A percentile compares a stretch with the other conserved stretches of the same genome.
Conservation (phyloP, 1,140 invertebrate species). For the Papilio polyxenes region DNA sequence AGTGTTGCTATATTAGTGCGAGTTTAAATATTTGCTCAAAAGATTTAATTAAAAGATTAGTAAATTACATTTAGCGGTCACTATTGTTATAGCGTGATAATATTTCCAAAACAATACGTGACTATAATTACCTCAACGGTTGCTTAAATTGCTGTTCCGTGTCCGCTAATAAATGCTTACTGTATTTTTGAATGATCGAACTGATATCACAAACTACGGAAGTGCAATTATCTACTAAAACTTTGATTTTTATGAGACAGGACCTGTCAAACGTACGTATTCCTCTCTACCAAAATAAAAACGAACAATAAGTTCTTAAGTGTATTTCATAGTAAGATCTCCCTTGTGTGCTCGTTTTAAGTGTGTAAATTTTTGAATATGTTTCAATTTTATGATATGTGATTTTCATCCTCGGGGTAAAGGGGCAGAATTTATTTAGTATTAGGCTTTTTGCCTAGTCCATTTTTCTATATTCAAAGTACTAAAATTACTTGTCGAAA, state of each 20-base stretch:
- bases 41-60: conserved; percentile 14
- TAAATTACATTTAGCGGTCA: neutral
- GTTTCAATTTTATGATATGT: too few species aligned
- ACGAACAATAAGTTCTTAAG: neutral
- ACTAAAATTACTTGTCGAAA: neutral
- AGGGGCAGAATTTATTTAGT: neutral
- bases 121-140: conserved; percentile 9
- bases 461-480: neutral
- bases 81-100: conserved; percentile 1
- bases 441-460: neutral
- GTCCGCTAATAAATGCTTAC: conserved; percentile 23
- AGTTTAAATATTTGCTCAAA: neutral
- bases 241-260: neutral
- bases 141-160: conserved; percentile 13
- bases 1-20: neutral
- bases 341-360: neutral
- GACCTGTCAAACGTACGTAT: neutral
- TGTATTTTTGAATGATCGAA: conserved; percentile 21
- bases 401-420: neutral
- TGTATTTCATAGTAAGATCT: neutral
- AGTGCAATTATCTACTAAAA: conserved; percentile 28
- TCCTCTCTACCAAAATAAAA: neutral
- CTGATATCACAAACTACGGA: conserved; percentile 23
- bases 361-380: neutral
- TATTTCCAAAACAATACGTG: conserved; percentile 26